Evolutionary conservation across 2,113 vertebrate species (phyloP), one percentile per base, ranked within the genome.

Genomic region (Gracilinanus agilis): DNA sequence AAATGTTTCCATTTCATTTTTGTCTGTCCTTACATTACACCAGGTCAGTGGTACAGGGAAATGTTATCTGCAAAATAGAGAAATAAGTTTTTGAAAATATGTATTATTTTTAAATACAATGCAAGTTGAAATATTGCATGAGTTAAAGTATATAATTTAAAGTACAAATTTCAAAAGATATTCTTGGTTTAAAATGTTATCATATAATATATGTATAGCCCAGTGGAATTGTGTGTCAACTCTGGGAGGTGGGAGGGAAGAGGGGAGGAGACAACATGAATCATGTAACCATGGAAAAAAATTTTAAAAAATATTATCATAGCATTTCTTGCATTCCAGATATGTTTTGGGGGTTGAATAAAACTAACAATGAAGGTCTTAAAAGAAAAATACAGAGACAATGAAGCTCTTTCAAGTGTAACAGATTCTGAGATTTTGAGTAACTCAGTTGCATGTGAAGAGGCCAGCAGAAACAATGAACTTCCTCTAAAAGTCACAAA

Each of bases 21-120:
- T 98, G 83, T 96, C 99, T 98, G 98, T 98, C 97, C 98, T 99
- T 98, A 99, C 99, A 99, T 99, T 99, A 99, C 99, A 99, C 98
- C 97, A 98, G 96, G 95, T 97, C 98, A 88, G 97, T 89, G 93
- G 49, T 0, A 0, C 94, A 96, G 1, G 29, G 93, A 90, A 97
- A 92, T 19, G 90, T 96, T 98, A 98, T 97, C 98, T 99, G 94
- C 1, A 96, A 93, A 0, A 93, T 75, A 53, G 75, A 25, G 29
- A 96, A 94, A 93, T 0, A 97, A 56, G 29, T 27, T 92, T 90
- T 90, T 55, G 24, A 55, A 94, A 29, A 93, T 40, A 1, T 90
- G 27, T 75, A 24, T 5, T 88, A 67, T 53, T 1, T 27, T 55
- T 23, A 94, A 4, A 24, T 11, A 49, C 88, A 91, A 16, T 92